These are phyloP conservation scores for Tauraco erythrolophus DNA, from an alignment of 2,113 vertebrate species.

Conservation along the genomic window DNA sequence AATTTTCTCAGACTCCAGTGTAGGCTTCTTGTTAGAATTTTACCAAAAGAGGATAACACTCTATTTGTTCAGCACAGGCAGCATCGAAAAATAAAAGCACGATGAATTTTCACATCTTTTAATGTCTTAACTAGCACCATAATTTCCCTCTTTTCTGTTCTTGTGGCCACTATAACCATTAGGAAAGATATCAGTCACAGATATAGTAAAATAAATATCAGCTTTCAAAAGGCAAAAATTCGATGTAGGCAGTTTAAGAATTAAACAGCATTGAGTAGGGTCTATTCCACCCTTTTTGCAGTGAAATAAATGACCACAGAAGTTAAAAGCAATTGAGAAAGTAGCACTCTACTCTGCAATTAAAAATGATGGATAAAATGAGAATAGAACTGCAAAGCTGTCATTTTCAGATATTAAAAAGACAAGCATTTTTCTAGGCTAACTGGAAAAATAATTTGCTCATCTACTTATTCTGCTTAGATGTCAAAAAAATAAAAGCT, in stretches of 20 bases:
- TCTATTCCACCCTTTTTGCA: background rate
- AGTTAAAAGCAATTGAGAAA: constrained; percentile 16
- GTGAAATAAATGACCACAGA: constrained; percentile 1
- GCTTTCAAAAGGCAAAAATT: background rate
- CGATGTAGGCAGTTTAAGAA: background rate
- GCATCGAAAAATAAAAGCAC: background rate
- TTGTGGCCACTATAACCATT: background rate
- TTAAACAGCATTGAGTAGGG: background rate
- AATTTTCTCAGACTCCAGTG: background rate
- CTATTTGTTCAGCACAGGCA: background rate
- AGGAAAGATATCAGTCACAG: background rate
- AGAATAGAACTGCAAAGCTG: constrained; percentile 32
- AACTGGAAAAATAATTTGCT: constrained; percentile 30
- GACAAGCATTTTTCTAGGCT: constrained; percentile 6
- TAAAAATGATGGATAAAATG: constrained; percentile 56
- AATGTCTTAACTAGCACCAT: background rate
- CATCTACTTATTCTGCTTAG: constrained; percentile 11
- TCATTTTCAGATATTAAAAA: constrained; percentile 45
- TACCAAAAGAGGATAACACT: background rate
- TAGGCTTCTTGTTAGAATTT: background rate
- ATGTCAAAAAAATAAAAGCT: constrained; percentile 17
- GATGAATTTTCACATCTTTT: background rate
- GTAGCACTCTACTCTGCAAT: background rate
- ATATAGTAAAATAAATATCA: background rate
- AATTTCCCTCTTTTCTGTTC: background rate